Evolutionary conservation across 2,113 vertebrate genomes (phyloP), one percentile per base, ranked within the genome.

Genomic region (Cinclus cinclus): DNA sequence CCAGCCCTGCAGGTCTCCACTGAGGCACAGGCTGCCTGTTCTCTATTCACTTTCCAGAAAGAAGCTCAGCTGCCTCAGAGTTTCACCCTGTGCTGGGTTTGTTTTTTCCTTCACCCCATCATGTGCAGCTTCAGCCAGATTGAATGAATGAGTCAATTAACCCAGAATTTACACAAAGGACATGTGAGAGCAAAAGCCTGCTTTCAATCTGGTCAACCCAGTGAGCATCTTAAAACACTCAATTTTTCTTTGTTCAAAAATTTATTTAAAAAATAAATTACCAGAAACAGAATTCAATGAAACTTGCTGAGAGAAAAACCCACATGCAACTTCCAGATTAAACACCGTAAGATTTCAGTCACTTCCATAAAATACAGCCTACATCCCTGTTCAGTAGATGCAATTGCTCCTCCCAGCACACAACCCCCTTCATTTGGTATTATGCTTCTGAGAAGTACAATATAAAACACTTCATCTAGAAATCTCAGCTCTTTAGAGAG

Each of bases 321-420:
- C 30, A 52, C 30, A 30, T 15, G 23, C 31, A 44, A 37, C 6
- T 12, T 31, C 30, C 60, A 70, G 56, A 42, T 44, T 25, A 42
- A 78, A 85, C 77, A 2, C 5, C 0, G 0, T 3, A 7, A 41
- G 1, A 50, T 28, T 37, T 53, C 47, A 78, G 42, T 39, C 53
- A 67, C 22, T 23, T 44, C 27, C 31, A 31, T 12, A 37, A 52
- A 77, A 53, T 1, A 49, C 10, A 67, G 33, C 6, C 35, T 1
- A 23, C 2, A 3, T 2, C 25, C 31, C 52, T 27, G 14, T 7
- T 69, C 1, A 37, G 31, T 0, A 24, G 27, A 39, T 44, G 5
- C 20, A 83, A 75, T 28, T 6, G 11, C 14, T 42, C 47, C 52
- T 44, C 31, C 22, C 22, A 1, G 4, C 2, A 12, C 1, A 27